Evolutionary conservation across 2,888 invertebrate species (phyloP), one percentile per base, ranked within the genome.

Genomic region (Pherbina coryleti): DNA sequence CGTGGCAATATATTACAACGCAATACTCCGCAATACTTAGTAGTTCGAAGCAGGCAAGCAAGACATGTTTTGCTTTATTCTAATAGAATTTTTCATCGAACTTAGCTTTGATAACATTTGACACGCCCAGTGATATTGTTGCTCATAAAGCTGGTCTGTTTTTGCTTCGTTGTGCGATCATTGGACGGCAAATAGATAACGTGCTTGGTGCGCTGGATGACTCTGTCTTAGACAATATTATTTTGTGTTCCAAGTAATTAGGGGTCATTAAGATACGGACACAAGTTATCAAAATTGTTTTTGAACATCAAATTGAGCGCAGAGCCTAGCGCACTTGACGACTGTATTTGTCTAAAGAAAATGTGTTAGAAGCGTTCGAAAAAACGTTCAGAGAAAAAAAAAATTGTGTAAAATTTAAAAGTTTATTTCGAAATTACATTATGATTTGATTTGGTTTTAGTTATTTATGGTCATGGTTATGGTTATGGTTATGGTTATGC

Each of bases 91-190:
- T 28, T 60, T 60, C 60, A 19, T 28, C 28, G 28, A 22, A 28
- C 44, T 44, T 44, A 7, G 44, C 44, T 44, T 44, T 49, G 73
- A 73, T 73, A 73, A 44, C 73, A 44, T 73, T 62, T 73, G 73
- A 73, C 62, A 62, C 28, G 62, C 44, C 44, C 60, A 37, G 28
- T 37, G 57, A 37, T 57, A 19, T 34, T n/a, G 17, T n/a, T 22
- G 53, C 53, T 31, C n/a, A 44, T 69, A 49, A 22, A 49, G 3
- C 22, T 37, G 44, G 11, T 11, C 5, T 44, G 69, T 22, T 22
- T 37, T 11, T 17, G 44, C 49, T 17, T 1, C 44, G 55, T 44
- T 22, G 17, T 11, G 44, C 67, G 37, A 25, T 9, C 70, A 14
- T 14, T 53, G 44, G 44, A 44, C 44, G 44, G 11, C 44, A 44